Evolutionary conservation across 2,888 invertebrate genomes (phyloP).

Genomic region (Lasioglossum marginatum): DNA sequence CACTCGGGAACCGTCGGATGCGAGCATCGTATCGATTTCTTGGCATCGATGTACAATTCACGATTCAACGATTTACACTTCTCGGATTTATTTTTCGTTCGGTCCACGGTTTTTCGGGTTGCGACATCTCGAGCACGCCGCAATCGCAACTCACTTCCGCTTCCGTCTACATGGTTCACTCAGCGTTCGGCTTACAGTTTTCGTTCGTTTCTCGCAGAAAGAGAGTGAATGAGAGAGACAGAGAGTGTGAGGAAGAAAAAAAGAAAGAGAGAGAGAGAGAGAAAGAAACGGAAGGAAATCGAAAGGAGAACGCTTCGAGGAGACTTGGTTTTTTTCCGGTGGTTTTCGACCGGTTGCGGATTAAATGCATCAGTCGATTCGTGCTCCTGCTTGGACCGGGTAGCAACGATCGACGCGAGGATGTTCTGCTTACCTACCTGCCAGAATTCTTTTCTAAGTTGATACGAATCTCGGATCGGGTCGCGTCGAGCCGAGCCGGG

Average conservation of each 20-base stretch:
- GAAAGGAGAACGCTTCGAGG: slow-evolving; percentile 13
- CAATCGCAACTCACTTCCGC: background rate
- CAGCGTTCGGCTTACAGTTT: slow-evolving; percentile 23
- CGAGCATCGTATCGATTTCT: background rate
- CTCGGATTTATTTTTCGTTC: background rate
- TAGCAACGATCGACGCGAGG: slow-evolving; percentile 63
- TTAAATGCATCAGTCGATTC: slow-evolving; percentile 18
- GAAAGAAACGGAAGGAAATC: background rate
- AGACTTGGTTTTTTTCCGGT: background rate
- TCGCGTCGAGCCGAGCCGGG: slow-evolving; percentile 15
- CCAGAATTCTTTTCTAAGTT: slow-evolving; percentile 41
- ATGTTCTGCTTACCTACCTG: slow-evolving; percentile 77
- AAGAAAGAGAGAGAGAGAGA: background rate
- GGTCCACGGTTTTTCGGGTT: background rate
- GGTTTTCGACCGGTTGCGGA: background rate
- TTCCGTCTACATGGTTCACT: slow-evolving; percentile 8
- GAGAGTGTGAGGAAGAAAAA: background rate
- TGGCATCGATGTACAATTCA: background rate
- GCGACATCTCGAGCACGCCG: background rate
- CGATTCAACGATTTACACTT: background rate
- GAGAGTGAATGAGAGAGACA: background rate
- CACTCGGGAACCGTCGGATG: background rate
- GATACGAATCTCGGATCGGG: slow-evolving; percentile 55
- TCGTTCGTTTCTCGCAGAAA: background rate
- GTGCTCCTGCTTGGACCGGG: slow-evolving; percentile 31